A percentile compares a stretch with the other conserved stretches of the same genome.
phyloP scores from a whole-genome alignment of 2,888 invertebrate species.

The Coremacera marginata region DNA sequence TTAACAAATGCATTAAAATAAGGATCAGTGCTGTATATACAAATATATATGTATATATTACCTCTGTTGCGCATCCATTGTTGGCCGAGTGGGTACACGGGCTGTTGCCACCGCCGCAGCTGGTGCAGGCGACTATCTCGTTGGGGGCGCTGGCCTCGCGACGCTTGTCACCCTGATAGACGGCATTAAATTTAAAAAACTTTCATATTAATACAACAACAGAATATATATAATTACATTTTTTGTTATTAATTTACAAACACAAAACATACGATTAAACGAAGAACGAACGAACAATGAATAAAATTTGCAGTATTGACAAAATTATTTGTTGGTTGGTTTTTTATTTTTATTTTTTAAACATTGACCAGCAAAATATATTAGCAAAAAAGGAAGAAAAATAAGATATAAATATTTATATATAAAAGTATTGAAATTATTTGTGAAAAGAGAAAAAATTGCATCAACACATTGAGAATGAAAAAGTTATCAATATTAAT shows the following conservation, averaged over 20 bases:
- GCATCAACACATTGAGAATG: neutral
- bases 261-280: conserved; percentile 14
- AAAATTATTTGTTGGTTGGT: conserved; percentile 6
- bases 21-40: neutral
- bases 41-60: too few species aligned
- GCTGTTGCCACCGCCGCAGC: conserved; percentile 74
- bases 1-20: neutral
- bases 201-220: conserved; percentile 44
- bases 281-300: neutral
- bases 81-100: conserved; percentile 89
- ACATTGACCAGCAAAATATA: conserved; percentile 15
- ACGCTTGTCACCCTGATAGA: conserved; percentile 84
- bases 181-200: conserved; percentile 62
- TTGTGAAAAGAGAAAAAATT: neutral
- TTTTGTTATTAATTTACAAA: neutral
- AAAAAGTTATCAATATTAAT: neutral
- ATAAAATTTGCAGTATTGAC: neutral
- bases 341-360: conserved; percentile 3
- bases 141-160: conserved; percentile 83
- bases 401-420: conserved; percentile 8
- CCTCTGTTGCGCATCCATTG: conserved; percentile 90
- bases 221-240: neutral
- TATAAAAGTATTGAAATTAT: neutral
- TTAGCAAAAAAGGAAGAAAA: conserved; percentile 17
- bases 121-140: conserved; percentile 87